Conservation (phyloP, 2,113 vertebrate genomes). For the Esox niger region DNA sequence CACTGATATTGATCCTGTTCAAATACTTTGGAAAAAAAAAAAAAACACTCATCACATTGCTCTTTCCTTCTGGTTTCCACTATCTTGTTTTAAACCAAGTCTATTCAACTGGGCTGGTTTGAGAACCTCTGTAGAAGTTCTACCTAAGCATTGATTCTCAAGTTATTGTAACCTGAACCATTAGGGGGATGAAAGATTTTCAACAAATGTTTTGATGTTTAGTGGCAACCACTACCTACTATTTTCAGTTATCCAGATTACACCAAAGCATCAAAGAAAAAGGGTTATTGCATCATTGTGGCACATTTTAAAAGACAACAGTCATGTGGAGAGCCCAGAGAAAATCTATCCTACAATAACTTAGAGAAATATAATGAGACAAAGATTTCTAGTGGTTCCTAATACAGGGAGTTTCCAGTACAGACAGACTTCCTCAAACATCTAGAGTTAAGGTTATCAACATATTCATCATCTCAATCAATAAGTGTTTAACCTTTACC, state of each 20-base stretch:
- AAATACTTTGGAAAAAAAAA: conserved; percentile 19
- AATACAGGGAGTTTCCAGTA: conserved; percentile 15
- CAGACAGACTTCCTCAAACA: background rate
- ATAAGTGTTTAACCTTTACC: background rate
- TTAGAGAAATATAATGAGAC: conserved; percentile 45
- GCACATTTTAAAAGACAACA: conserved; percentile 1
- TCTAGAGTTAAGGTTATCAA: conserved; percentile 10
- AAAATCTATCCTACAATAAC: conserved; percentile 2
- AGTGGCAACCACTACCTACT: no score
- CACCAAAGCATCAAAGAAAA: conserved; percentile 17
- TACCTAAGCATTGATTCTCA: no score
- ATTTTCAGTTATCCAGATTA: background rate
- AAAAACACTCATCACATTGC: conserved; percentile 40
- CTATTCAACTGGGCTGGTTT: no score
- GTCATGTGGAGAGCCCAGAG: conserved; percentile 11
- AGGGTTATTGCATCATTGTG: conserved; percentile 18
- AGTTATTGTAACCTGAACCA: no score
- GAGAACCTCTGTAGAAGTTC: no score
- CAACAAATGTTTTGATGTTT: no score
- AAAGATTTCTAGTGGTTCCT: conserved; percentile 40
- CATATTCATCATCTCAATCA: conserved; percentile 18
- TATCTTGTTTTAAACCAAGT: background rate
- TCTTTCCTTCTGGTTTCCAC: background rate
- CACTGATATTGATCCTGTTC: conserved; percentile 8
- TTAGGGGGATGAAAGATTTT: no score